Evolutionary conservation across 2,797 vertebrate species (phyloP).

Genomic region (Syngnathus rostellatus): DNA sequence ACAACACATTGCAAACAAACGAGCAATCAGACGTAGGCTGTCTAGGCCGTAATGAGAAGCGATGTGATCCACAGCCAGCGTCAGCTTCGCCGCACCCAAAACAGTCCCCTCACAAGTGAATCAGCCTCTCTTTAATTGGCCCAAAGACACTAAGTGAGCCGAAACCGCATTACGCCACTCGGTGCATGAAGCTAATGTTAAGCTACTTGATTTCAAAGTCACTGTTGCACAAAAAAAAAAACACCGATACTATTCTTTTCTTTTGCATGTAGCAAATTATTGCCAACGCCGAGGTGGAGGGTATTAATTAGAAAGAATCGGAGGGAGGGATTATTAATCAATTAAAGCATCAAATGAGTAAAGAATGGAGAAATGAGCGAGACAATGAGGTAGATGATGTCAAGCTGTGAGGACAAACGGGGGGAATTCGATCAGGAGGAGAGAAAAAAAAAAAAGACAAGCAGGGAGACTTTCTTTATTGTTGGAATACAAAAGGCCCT

Average conservation of each 20-base stretch:
- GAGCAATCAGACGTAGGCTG: slow-evolving; percentile 54
- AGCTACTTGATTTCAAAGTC: slow-evolving; percentile 54
- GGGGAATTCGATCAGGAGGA: slow-evolving; percentile 37
- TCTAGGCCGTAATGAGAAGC: slow-evolving; percentile 19
- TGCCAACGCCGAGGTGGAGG: slow-evolving; percentile 39
- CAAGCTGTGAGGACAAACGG: slow-evolving; percentile 49
- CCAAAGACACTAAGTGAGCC: slow-evolving; percentile 64
- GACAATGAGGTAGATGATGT: slow-evolving; percentile 50
- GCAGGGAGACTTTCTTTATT: slow-evolving; percentile 42
- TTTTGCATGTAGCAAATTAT: slow-evolving; percentile 59
- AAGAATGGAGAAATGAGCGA: slow-evolving; percentile 47
- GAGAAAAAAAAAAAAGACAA: background rate
- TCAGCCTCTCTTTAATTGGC: slow-evolving; percentile 57
- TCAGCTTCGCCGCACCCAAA: slow-evolving; percentile 30
- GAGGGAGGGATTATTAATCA: slow-evolving; percentile 72
- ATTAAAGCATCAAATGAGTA: slow-evolving; percentile 63
- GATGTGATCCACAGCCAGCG: slow-evolving; percentile 26
- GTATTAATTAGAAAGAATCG: slow-evolving; percentile 70
- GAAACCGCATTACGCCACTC: slow-evolving; percentile 59
- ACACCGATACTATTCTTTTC: slow-evolving; percentile 50
- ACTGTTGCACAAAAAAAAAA: slow-evolving; percentile 43
- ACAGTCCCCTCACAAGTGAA: slow-evolving; percentile 35
- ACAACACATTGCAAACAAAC: slow-evolving; percentile 58
- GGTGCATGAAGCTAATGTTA: slow-evolving; percentile 52
- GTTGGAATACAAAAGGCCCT: slow-evolving; percentile 53